Evolutionary conservation across 2,113 vertebrate genomes (phyloP), one percentile per base, ranked within the genome.

Genomic region (Gobius niger): DNA sequence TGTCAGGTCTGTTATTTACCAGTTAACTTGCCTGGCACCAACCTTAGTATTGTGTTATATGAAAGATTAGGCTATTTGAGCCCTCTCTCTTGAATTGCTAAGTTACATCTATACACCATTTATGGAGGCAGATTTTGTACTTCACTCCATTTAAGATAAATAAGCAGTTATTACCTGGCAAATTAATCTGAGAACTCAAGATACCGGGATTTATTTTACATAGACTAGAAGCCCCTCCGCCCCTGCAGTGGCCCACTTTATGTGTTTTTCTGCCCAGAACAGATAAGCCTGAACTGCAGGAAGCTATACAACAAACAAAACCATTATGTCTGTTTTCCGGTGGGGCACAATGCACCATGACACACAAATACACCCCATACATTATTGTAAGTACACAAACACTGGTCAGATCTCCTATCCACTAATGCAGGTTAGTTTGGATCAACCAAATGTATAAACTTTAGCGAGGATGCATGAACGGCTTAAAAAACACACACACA

Each of bases 261-360:
- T 71, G 53, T 72, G 60, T 65, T 72, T 67, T 69, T 54, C 71
- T 15, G 13, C 52, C 34, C 19, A 54, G 54, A 6, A 66, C 60
- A 62, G 77, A 78, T 82, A 76, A 64, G 72, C 6, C 59, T 18
- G 19, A 71, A 47, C 63, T 69, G 75, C 76, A 76, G 83, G 83
- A 80, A 80, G 54, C 70, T 67, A 47, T 34, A 41, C 53, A 46
- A 10, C 64, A 78, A 81, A 78, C 73, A 73, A 19, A 40, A 54
- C 50, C 56, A 69, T 82, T 68, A 67, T 40, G 18, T 57, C 76
- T 44, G 69, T 7, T 50, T 65, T 63, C 50, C 75, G 18, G 67
- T 67, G 63, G 63, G 68, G 42, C 56, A 10, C 6, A 34, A 41
- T 57, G 50, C 44, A 41, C 65, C 62, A 47, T 42, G 68, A 54